phyloP scores from a whole-genome alignment of 92 coral and sea anemone species.

The Palythoa heliodiscus region DNA sequence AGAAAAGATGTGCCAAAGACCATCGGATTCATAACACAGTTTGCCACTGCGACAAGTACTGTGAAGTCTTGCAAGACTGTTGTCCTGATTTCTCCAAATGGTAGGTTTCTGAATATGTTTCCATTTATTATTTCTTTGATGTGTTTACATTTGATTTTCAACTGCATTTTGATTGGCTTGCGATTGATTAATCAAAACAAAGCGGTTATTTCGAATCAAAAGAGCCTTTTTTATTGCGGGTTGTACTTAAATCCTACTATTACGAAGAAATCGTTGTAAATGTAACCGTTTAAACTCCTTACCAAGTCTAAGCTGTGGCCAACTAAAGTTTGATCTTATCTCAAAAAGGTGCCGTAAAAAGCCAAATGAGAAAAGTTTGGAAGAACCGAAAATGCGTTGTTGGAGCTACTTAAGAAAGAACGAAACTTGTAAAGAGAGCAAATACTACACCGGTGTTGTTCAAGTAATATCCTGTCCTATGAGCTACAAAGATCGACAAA shows the following conservation, averaged over 20 bases:
- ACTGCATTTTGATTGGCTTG: background rate
- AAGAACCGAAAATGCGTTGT: background rate
- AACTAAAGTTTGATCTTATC: background rate
- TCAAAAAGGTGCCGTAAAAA: background rate
- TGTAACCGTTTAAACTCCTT: background rate
- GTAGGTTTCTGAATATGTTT: no score
- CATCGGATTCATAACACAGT: no score
- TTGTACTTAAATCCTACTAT: background rate
- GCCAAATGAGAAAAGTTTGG: no score
- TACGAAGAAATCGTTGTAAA: background rate
- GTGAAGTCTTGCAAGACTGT: background rate
- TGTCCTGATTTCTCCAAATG: background rate
- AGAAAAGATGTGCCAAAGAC: background rate
- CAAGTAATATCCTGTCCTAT: background rate
- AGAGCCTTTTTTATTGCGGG: no score
- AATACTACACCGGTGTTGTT: background rate
- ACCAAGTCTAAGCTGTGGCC: background rate
- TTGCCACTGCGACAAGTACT: slow-evolving; percentile 9
- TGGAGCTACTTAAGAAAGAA: background rate
- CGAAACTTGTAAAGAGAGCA: background rate
- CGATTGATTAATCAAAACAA: background rate
- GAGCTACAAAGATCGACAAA: background rate
- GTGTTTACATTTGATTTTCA: background rate
- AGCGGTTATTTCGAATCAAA: no score
- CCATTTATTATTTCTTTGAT: background rate